A percentile compares a stretch with the other conserved stretches of the same genome.
Evolutionary conservation across 1,140 invertebrate genomes (phyloP).

Genomic region (Polyergus mexicanus): DNA sequence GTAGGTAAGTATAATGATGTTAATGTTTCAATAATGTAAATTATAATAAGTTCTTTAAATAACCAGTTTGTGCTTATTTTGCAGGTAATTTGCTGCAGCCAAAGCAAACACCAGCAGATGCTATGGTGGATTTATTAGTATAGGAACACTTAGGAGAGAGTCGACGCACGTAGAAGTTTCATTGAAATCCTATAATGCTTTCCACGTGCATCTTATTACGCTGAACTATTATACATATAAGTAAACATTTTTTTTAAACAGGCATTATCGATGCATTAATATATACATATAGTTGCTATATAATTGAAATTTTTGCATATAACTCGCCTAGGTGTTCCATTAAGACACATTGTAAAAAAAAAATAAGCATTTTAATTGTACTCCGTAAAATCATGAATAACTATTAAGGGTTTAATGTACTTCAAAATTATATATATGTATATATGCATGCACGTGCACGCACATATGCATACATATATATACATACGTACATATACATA

Average conservation of each 20-base stretch:
- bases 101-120: constrained; percentile 83
- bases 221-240: not conserved
- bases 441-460: not conserved
- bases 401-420: constrained; percentile 71
- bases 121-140: constrained; percentile 77
- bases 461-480: constrained; percentile 25
- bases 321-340: constrained; percentile 68
- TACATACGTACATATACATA: not conserved
- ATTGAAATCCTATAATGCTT: not conserved
- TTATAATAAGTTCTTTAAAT: not conserved
- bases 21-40: not conserved
- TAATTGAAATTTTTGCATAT: not conserved
- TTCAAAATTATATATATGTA: constrained; percentile 71
- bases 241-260: constrained; percentile 56
- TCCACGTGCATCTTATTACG: constrained; percentile 7
- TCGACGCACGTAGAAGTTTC: constrained; percentile 3
- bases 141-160: constrained; percentile 72
- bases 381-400: constrained; percentile 69
- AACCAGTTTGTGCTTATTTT: constrained; percentile 6
- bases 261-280: constrained; percentile 34
- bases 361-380: constrained; percentile 74
- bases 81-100: constrained; percentile 84
- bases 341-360: constrained; percentile 60
- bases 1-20: constrained; percentile 69
- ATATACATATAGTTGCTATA: not conserved